Base-by-base conservation (phyloP, 2,888 invertebrate species). In the Nomada lathburiana region DNA sequence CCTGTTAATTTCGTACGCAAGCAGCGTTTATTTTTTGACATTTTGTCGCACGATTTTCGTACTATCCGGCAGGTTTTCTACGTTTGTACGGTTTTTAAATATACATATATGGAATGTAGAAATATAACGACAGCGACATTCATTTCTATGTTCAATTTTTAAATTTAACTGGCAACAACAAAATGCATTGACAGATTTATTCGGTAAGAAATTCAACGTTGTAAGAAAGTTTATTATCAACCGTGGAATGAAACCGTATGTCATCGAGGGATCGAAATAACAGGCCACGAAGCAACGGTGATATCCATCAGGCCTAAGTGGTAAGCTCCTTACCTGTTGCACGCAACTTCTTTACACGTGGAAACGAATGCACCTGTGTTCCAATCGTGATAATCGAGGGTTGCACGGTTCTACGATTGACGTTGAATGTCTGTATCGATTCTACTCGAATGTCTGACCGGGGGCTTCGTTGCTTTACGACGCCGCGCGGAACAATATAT, bases 281-380 rank as follows among this genome's bases (percentile, higher is more conserved):
- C 11, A 47, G 47, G 11, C 16, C 47, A 13, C 47, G 47, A 47
- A 47, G 16, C 47, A 47, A 16, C 4, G 47, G 47, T 47, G 47
- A 16, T 11, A 47, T 47, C 16, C 13, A 16, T 47, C 13, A 13
- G 16, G 16, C 11, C 11, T 47, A 47, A 47, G 16, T 47, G 47
- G 36, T 36, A 36, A 36, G 36, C 36, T 16, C 47, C 16, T 76
- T 71, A 86, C 84, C 80, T 84, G 86, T 86, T 86, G 86, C 84
- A 71, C 70, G 26, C 26, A 36, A 18, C n/a, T 79, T 76, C 69
- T 72, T 70, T 62, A 26, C 13, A 67, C 53, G 18, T 55, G 42
- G n/a, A 74, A 76, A 78, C 78, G 60, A 60, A 60, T 62, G 50
- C 44, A 36, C 29, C 36, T 26, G 18, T 26, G n/a, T 42, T 60